Conservation (phyloP, 2,888 invertebrate species). For the Eupeodes latifasciatus region DNA sequence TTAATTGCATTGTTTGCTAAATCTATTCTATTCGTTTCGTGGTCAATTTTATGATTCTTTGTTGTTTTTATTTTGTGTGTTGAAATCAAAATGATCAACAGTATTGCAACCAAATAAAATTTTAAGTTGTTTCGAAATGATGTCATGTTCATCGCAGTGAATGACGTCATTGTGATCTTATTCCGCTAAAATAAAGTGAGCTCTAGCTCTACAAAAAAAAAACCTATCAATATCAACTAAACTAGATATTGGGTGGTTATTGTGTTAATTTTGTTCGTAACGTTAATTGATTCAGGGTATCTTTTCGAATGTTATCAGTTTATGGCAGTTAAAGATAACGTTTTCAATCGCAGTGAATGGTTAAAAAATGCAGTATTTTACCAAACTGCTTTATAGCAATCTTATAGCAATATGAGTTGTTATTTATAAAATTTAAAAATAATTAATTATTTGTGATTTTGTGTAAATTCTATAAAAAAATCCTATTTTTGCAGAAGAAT, state of each 20-base stretch:
- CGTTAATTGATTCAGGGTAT: background rate
- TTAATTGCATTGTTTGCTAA: slow-evolving; percentile 28
- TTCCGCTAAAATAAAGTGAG: slow-evolving; percentile 25
- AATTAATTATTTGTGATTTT: background rate
- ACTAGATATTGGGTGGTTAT: background rate
- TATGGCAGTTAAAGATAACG: slow-evolving; percentile 23
- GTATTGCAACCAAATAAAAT: slow-evolving; percentile 14
- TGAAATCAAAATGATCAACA: slow-evolving; percentile 15
- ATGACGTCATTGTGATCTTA: slow-evolving; percentile 70
- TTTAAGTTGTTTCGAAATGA: slow-evolving; percentile 42
- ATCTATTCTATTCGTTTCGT: slow-evolving; percentile 30
- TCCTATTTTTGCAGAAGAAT: slow-evolving; percentile 30
- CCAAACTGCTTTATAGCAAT: background rate
- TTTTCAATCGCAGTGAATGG: background rate
- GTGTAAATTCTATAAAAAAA: slow-evolving; percentile 40
- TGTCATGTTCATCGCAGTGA: slow-evolving; percentile 53
- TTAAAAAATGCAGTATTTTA: slow-evolving; percentile 44
- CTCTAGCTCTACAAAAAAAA: slow-evolving; percentile 4
- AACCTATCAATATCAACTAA: slow-evolving; percentile 22
- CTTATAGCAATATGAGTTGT: background rate
- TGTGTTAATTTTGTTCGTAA: slow-evolving; percentile 15
- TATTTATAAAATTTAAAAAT: slow-evolving; percentile 11
- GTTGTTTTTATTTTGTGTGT: slow-evolving; percentile 8
- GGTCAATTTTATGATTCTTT: slow-evolving; percentile 54
- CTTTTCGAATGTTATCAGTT: slow-evolving; percentile 45